A percentile compares a stretch with the other conserved stretches of the same genome.
These are phyloP conservation scores for Hippocampus abdominalis DNA, from an alignment of 2,113 vertebrate genomes.

Conservation along the genomic window DNA sequence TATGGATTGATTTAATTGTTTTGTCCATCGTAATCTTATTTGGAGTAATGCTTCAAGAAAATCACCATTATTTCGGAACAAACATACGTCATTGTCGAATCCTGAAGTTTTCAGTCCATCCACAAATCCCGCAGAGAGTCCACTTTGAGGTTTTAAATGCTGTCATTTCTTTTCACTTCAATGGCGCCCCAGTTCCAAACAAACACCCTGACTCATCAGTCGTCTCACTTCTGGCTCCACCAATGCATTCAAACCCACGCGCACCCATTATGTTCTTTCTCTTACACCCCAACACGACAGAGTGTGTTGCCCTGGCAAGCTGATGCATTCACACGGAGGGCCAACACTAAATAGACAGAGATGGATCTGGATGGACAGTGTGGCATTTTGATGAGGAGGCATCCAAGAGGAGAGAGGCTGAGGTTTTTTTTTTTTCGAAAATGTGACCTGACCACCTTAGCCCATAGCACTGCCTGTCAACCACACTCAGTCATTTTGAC, in stretches of 20 bases:
- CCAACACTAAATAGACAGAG: conserved; percentile 75
- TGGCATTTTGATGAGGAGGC: conserved; percentile 31
- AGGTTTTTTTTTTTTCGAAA: conserved; percentile 13
- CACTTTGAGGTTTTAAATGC: background rate
- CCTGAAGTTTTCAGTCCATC: background rate
- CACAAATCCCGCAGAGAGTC: background rate
- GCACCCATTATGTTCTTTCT: conserved; percentile 42
- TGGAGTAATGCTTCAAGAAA: too few species aligned
- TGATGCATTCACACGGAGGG: conserved; percentile 43
- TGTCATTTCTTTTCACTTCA: conserved; percentile 15
- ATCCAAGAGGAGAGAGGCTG: conserved; percentile 6
- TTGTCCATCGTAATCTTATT: too few species aligned
- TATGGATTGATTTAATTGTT: too few species aligned
- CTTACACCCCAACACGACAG: conserved; percentile 39
- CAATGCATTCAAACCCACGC: conserved; percentile 20
- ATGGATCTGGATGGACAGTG: conserved; percentile 53
- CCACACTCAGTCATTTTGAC: conserved; percentile 3
- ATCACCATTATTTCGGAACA: too few species aligned
- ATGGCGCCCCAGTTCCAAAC: conserved; percentile 26
- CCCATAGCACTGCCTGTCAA: conserved; percentile 6
- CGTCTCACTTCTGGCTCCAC: conserved; percentile 27
- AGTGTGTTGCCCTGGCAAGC: conserved; percentile 42
- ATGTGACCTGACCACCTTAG: conserved; percentile 6
- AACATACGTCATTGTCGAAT: background rate
- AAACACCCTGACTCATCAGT: conserved; percentile 56